These are phyloP conservation scores for Siniperca undulata DNA, from an alignment of 2,797 vertebrate species.

Conservation along the genomic window DNA sequence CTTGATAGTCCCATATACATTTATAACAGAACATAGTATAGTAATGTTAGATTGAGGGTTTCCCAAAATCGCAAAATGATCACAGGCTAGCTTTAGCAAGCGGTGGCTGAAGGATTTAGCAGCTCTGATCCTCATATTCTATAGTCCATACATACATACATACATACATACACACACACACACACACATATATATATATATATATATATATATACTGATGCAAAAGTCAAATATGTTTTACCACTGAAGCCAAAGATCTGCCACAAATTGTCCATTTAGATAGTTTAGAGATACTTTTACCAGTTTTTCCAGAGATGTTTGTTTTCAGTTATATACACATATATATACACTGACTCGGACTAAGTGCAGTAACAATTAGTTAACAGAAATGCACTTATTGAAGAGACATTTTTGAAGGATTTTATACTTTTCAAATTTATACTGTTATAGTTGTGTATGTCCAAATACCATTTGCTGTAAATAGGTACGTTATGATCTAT, in stretches of 20 bases:
- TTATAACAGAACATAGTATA: not conserved
- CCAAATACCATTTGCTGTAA: not conserved
- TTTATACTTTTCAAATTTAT: not conserved
- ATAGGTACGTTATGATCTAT: not conserved
- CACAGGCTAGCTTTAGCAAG: not conserved
- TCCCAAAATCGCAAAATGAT: not conserved
- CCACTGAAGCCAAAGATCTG: conserved; percentile 72
- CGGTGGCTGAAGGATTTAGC: not conserved
- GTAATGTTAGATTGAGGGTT: not conserved
- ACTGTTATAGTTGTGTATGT: not conserved
- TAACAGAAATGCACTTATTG: not conserved
- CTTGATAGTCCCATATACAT: not conserved
- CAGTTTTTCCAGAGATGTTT: conserved; percentile 15
- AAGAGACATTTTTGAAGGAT: not conserved
- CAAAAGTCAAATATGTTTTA: conserved; percentile 41
- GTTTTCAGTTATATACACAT: not conserved
- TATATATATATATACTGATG: conserved; percentile 14
- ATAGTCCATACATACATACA: too few relatives aligned
- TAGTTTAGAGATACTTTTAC: conserved; percentile 2
- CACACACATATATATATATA: too few relatives aligned
- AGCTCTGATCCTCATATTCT: not conserved
- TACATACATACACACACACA: too few relatives aligned
- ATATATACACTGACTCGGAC: not conserved
- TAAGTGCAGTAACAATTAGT: not conserved
- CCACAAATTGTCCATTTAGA: not conserved